Conservation (phyloP, 2,888 invertebrate genomes). For the Mythimna loreyi region DNA sequence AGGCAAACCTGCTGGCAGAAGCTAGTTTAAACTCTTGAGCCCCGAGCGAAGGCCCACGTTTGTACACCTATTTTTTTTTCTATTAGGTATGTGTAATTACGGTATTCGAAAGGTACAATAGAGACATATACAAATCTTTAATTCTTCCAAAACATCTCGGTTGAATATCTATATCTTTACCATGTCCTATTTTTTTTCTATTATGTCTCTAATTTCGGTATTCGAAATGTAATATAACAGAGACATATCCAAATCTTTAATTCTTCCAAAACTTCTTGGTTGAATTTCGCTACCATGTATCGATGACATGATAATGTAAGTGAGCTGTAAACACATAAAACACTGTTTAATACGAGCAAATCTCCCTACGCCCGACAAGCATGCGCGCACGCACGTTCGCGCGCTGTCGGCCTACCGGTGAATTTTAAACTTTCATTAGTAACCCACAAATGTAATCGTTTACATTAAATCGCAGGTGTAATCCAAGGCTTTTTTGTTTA, state of each 20-base stretch:
- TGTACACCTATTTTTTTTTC: too few relatives aligned
- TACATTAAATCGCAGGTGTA: slow-evolving; percentile 78
- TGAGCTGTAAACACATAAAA: slow-evolving; percentile 53
- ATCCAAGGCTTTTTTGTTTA: slow-evolving; percentile 81
- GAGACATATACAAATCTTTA: too few relatives aligned
- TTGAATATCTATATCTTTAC: too few relatives aligned
- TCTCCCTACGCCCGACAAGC: slow-evolving; percentile 53
- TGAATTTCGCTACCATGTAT: slow-evolving; percentile 14
- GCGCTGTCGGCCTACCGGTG: slow-evolving; percentile 62
- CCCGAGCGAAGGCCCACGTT: too few relatives aligned
- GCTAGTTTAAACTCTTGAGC: too few relatives aligned
- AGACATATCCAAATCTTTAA: slow-evolving; percentile 2
- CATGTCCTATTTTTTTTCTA: too few relatives aligned
- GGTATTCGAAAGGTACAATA: too few relatives aligned
- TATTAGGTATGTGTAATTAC: too few relatives aligned
- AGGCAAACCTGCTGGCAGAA: too few relatives aligned
- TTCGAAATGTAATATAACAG: background rate
- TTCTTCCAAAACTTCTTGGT: background rate
- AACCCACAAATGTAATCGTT: slow-evolving; percentile 77
- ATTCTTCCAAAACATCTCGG: too few relatives aligned
- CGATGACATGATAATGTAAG: slow-evolving; percentile 37
- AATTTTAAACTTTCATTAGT: slow-evolving; percentile 81
- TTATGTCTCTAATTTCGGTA: too few relatives aligned
- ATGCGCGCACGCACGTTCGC: slow-evolving; percentile 48
- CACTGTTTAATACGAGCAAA: slow-evolving; percentile 57